Evolutionary conservation across 2,113 vertebrate genomes (phyloP).

Genomic region (Phoxinus phoxinus): DNA sequence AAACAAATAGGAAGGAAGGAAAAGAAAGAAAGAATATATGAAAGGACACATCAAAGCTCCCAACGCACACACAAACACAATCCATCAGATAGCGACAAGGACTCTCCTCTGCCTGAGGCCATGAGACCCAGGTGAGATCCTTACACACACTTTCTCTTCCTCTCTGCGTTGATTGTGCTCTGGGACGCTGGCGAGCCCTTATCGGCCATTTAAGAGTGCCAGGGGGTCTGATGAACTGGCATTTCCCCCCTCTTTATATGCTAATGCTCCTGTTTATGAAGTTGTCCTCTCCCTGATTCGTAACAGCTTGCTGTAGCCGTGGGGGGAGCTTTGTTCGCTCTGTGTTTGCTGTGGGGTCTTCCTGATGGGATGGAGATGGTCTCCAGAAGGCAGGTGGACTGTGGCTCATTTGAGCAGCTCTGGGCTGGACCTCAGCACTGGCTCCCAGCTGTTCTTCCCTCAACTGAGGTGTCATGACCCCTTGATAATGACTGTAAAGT

Average conservation of each 20-base stretch:
- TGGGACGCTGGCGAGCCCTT: slow-evolving; percentile 42
- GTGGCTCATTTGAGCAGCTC: slow-evolving; percentile 39
- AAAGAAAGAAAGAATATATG: neutral
- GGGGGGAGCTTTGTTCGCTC: slow-evolving; percentile 62
- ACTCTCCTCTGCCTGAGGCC: slow-evolving; percentile 11
- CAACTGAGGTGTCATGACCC: slow-evolving; percentile 49
- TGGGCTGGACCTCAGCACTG: slow-evolving; percentile 20
- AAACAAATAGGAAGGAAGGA: neutral
- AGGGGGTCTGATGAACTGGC: slow-evolving; percentile 51
- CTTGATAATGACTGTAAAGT: slow-evolving; percentile 51
- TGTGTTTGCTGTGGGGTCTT: slow-evolving; percentile 51
- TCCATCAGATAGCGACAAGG: neutral
- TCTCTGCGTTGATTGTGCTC: slow-evolving; percentile 41
- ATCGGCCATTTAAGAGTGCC: slow-evolving; percentile 54
- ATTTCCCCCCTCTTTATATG: slow-evolving; percentile 75
- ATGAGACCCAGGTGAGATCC: slow-evolving; percentile 24
- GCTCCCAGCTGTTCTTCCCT: slow-evolving; percentile 53
- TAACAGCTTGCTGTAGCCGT: slow-evolving; percentile 72
- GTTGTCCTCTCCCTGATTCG: slow-evolving; percentile 71
- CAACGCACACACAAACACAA: slow-evolving; percentile 1
- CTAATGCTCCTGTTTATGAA: slow-evolving; percentile 70
- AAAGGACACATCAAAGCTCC: neutral
- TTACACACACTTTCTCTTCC: slow-evolving; percentile 4
- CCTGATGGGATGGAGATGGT: slow-evolving; percentile 46
- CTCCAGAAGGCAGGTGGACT: slow-evolving; percentile 52